Evolutionary conservation across 2,888 invertebrate species (phyloP), one percentile per base, ranked within the genome.

Genomic region (Ormyrus thymus): DNA sequence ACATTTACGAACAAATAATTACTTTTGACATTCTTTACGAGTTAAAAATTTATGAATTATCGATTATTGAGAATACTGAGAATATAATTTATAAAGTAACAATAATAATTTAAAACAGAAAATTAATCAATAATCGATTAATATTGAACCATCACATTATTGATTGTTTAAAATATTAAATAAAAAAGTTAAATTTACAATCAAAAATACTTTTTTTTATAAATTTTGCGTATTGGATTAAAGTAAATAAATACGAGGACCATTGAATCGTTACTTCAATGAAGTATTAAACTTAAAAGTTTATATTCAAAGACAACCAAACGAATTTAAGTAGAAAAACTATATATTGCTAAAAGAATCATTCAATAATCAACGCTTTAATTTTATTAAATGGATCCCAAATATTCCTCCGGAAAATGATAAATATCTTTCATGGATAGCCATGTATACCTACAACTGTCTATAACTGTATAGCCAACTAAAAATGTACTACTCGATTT

Each of bases 391-490:
- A 29, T 29, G 29, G 29, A 29, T 29, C 29, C 29, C 29, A 29
- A 29, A 29, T 29, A 29, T 29, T 29, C 29, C 4, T 10, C 10
- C 11, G 29, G n/a, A 61, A 59, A 29, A 46, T 61, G 7, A 46
- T 46, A 15, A 8, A 58, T 7, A 15, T 29, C 29, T 29, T 29
- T 29, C 43, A 65, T 13, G 11, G 29, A 55, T 71, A 29, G 56
- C 13, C 53, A 48, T 72, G 43, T 74, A 79, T 62, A 58, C 46
- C 72, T 79, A 9, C 71, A 58, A 43, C 69, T 72, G 72, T 79
- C 73, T 79, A 48, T 65, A 74, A 51, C 65, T 74, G 65, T 58
- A 65, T 64, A 74, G 58, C 50, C 43, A 71, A 71, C n/a, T n/a
- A 73, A 55, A 74, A 58, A 53, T 45, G 45, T 65, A 74, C 29